Conservation (phyloP, 2,797 vertebrate species). For the Calcarius lapponicus region DNA sequence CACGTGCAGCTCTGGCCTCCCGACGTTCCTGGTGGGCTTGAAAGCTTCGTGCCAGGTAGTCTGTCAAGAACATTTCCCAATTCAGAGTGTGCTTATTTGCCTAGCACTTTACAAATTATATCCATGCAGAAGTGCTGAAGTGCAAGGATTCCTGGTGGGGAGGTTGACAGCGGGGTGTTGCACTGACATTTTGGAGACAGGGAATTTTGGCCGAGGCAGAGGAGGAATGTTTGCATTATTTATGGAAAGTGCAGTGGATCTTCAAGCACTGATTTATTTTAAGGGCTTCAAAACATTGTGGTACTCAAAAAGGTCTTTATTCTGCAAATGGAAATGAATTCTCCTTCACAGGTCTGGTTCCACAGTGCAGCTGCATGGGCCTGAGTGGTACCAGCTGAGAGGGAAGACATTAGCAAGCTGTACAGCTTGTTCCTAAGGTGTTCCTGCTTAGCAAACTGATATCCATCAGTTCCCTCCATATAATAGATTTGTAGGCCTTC, state of each 20-base stretch:
- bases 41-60: conserved; percentile 25
- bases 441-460: neutral
- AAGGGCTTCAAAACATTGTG: neutral
- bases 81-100: conserved; percentile 7
- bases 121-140: conserved; percentile 39
- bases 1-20: conserved; percentile 14
- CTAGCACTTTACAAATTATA: conserved; percentile 54
- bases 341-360: neutral
- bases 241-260: neutral
- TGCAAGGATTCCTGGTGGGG: conserved; percentile 2
- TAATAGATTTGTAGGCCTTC: neutral
- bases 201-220: neutral
- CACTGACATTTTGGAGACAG: neutral
- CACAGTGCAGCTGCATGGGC: neutral
- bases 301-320: neutral
- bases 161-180: neutral
- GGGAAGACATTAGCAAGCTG: neutral
- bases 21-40: neutral
- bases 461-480: neutral
- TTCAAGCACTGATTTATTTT: neutral
- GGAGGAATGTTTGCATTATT: neutral
- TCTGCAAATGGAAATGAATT: neutral
- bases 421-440: neutral
- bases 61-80: conserved; percentile 8
- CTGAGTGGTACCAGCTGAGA: neutral